Evolutionary conservation across 64 coral and sea anemone genomes (phyloP), one percentile per base, ranked within the genome.

Genomic region (Trachythela sp.): DNA sequence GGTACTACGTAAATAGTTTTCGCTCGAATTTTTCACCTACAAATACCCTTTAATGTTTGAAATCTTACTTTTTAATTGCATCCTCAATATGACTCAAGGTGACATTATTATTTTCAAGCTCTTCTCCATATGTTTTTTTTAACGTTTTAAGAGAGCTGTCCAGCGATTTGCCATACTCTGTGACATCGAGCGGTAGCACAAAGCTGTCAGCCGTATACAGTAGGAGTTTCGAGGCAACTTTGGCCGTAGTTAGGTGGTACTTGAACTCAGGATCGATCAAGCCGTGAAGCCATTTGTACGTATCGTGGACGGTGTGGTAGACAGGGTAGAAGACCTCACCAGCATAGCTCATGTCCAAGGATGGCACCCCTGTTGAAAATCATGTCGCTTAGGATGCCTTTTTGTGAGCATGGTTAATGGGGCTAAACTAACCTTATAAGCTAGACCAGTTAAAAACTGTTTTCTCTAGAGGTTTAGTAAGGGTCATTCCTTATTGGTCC

Each of bases 301-400:
- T 97, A 29, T 97, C 95, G 45, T 97, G 93, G 15, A 94, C 90
- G 1, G 95, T 86, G 40, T 97, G 95, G 56, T 97, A 97, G 45
- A 97, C 90, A 59, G 95, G 95, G 24, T 89, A 88, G 26, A 70
- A 80, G 11, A 85, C 89, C 8, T 58, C 41, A 34, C 94, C 94
- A 67, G 30, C 54, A 26, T 97, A 97, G 4, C 72, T 71, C 22
- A 94, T 39, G 31, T 94, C 93, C 39, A 97, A 40, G 40, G 86
- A 88, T 27, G 95, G 92, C 5, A 97, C 91, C 1, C 95, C 75
- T 80, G 32, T 5, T 13, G 15, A 35, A 37, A 37, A 4, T 1
- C 31, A 35, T 4, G 35, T 80, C 4, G 9, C 35, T 37, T 38
- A 80, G 17, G 7, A 77, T 15, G 36, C 4, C 29, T 13, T 38